Evolutionary conservation across 2,797 vertebrate genomes (phyloP).

Genomic region (Urosaurus nigricauda): DNA sequence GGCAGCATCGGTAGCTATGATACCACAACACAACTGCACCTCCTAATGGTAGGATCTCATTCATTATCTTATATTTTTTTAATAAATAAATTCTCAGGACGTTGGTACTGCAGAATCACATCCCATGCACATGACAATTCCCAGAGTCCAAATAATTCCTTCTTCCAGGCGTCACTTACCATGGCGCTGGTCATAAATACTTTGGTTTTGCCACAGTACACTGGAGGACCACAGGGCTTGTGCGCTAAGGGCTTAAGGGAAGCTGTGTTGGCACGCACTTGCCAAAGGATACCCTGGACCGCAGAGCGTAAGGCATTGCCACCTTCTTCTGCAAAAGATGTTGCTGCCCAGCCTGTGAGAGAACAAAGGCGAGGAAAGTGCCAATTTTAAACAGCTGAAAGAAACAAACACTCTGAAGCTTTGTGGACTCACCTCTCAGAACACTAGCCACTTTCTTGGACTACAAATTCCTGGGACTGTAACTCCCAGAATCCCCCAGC

Average conservation of each 20-base stretch:
- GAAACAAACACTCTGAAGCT: neutral
- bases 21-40: no score
- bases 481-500: no score
- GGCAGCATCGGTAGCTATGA: no score
- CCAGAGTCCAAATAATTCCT: neutral
- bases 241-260: constrained; percentile 38
- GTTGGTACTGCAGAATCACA: neutral
- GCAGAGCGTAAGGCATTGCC: constrained; percentile 46
- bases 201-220: constrained; percentile 92
- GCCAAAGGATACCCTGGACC: constrained; percentile 80
- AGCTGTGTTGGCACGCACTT: constrained; percentile 41
- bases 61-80: no score
- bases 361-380: neutral
- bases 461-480: no score
- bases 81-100: no score
- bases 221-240: constrained; percentile 62
- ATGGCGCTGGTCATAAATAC: constrained; percentile 89
- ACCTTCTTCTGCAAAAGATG: neutral
- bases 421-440: neutral
- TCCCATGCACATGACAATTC: neutral
- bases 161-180: constrained; percentile 77
- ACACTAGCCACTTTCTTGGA: neutral
- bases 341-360: constrained; percentile 68
- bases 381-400: neutral
- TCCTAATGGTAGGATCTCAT: no score